Evolutionary conservation across 2,888 invertebrate species (phyloP), one percentile per base, ranked within the genome.

Genomic region (Acrobasis consociella): DNA sequence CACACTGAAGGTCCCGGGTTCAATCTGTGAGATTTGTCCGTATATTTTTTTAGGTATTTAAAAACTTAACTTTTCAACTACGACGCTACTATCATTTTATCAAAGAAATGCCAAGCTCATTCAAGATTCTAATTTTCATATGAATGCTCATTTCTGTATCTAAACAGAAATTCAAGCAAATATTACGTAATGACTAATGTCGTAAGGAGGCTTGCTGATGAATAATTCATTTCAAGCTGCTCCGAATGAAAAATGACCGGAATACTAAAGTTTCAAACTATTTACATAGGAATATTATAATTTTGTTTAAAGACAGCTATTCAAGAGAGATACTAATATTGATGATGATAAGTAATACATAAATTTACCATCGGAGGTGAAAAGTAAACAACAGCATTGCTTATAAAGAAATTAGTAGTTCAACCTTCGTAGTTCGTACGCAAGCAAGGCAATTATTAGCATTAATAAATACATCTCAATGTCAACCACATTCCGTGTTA

Each of bases 161-260:
- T 42, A 17, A 56, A 39, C 16, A 16, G 15, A 56, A 56, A 42
- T 56, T 42, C 8, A 46, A 56, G 42, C 56, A 69, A 72, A 73
- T 72, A 69, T 77, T 78, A 79, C 79, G 74, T 79, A 74, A 80
- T 56, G 56, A 16, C 55, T 79, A 74, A 80, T 56, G 56, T 39
- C 55, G 39, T 76, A 67, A 69, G 65, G 31, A 68, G 64, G 69
- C 66, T 68, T 65, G 62, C 60, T 60, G 68, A 78, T 83, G 79
- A 83, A 85, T 86, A 69, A 86, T 83, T 82, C 79, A 86, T 72
- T 62, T 65, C 66, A 58, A 69, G 70, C 71, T 68, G 72, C 71
- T 70, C 67, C 69, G 75, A 79, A 78, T 77, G 74, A 78, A 75
- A 79, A 78, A 80, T 76, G 70, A 73, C 77, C 70, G 67, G 74